Conservation (phyloP, 2,113 vertebrate genomes). For the Centropus bengalensis region DNA sequence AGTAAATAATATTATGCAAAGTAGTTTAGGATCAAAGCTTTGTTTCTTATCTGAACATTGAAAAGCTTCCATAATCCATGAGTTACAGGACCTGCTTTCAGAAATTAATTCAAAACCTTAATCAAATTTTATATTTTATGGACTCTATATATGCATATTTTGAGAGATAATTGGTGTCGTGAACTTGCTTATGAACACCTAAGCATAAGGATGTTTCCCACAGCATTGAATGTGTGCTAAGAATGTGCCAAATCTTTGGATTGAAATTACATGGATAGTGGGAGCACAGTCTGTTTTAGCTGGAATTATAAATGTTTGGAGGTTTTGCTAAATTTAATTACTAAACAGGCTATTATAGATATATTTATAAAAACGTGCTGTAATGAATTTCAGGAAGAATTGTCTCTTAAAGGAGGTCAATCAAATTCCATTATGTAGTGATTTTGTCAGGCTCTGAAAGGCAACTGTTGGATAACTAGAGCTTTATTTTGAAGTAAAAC, state of each 20-base stretch:
- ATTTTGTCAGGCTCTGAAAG: not conserved
- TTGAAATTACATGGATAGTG: not conserved
- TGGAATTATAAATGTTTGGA: not conserved
- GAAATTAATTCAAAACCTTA: not conserved
- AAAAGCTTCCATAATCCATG: slow-evolving; percentile 21
- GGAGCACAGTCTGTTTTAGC: not conserved
- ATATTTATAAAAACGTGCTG: not conserved
- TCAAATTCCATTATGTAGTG: not conserved
- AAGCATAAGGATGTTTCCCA: not conserved
- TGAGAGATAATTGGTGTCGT: not conserved
- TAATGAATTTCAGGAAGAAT: not conserved
- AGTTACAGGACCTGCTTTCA: slow-evolving; percentile 19
- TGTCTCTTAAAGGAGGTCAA: not conserved
- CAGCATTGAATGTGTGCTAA: not conserved
- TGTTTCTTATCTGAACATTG: slow-evolving; percentile 32
- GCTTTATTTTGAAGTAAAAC: not conserved
- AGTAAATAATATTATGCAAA: slow-evolving; percentile 61
- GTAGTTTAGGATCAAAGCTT: slow-evolving; percentile 53
- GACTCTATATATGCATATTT: not conserved
- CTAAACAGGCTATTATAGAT: not conserved
- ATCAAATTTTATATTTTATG: not conserved
- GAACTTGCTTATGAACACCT: not conserved
- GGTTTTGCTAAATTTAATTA: not conserved
- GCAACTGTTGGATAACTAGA: not conserved
- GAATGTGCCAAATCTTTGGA: not conserved